A percentile compares a stretch with the other conserved stretches of the same genome.
phyloP scores from a whole-genome alignment of 2,113 vertebrate genomes.

The Microcebus tavaratra region DNA sequence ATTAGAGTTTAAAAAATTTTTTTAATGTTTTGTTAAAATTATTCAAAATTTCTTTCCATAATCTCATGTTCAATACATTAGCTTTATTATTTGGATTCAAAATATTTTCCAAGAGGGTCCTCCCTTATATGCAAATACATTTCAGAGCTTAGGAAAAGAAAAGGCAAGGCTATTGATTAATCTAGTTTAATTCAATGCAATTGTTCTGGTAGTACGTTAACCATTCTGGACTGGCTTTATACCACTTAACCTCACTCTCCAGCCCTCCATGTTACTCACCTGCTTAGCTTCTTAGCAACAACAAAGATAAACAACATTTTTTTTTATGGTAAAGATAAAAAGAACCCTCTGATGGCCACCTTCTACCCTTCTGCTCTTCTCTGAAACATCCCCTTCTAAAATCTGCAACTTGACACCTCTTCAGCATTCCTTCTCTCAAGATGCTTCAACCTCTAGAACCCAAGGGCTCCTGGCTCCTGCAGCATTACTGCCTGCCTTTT shows the following conservation, averaged over 20 bases:
- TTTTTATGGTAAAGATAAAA: neutral
- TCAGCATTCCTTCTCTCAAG: neutral
- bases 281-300: neutral
- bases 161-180: neutral
- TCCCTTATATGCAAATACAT: neutral
- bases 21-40: neutral
- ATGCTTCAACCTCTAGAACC: neutral
- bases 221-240: neutral
- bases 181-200: neutral
- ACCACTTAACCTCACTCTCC: neutral
- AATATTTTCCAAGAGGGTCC: neutral
- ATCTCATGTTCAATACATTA: neutral
- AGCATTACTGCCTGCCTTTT: neutral
- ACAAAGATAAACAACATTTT: neutral
- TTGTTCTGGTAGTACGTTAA: neutral
- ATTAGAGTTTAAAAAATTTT: neutral
- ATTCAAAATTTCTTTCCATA: neutral
- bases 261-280: neutral
- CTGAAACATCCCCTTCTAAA: neutral
- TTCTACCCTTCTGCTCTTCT: neutral
- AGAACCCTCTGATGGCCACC: neutral
- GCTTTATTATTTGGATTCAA: conserved; percentile 21
- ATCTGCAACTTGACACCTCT: neutral
- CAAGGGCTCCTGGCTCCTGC: neutral
- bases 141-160: neutral